Conservation (phyloP, 2,797 vertebrate genomes). For the Ibycter americanus region DNA sequence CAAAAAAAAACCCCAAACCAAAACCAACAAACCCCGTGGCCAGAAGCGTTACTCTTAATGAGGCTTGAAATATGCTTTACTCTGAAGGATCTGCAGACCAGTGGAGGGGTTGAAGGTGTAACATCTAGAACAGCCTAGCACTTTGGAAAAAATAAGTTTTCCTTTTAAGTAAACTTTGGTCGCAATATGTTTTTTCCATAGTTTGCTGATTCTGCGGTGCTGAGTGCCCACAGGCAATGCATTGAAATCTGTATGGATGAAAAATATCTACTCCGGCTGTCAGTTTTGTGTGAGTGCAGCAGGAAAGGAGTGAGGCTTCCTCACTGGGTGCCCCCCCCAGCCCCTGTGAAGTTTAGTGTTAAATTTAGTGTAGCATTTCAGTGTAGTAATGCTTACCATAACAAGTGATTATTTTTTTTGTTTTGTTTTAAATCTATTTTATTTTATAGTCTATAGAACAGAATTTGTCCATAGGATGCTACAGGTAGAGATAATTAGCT, state of each 20-base stretch:
- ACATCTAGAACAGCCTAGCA: not conserved
- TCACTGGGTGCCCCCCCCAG: not conserved
- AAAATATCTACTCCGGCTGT: not conserved
- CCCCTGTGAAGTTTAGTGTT: not conserved
- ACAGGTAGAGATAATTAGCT: not conserved
- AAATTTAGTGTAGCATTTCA: not conserved
- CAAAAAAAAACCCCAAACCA: not conserved
- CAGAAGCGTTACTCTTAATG: not conserved
- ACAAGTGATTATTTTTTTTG: not conserved
- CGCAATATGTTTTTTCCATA: not conserved
- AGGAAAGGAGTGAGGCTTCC: not conserved
- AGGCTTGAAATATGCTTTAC: not conserved
- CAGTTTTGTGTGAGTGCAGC: not conserved
- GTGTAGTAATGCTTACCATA: rapidly evolving
- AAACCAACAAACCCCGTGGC: not conserved
- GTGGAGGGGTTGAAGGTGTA: not conserved
- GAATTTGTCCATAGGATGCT: not conserved
- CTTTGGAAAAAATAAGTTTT: not conserved
- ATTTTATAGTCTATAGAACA: not conserved
- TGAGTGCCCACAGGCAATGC: not conserved
- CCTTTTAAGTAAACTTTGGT: not conserved
- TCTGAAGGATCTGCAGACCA: not conserved
- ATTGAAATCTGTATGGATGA: not conserved
- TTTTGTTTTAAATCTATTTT: not conserved
- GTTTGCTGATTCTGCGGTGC: not conserved